These are phyloP conservation scores for Cirrhinus molitorella DNA, from an alignment of 2,797 vertebrate species.

Conservation along the genomic window DNA sequence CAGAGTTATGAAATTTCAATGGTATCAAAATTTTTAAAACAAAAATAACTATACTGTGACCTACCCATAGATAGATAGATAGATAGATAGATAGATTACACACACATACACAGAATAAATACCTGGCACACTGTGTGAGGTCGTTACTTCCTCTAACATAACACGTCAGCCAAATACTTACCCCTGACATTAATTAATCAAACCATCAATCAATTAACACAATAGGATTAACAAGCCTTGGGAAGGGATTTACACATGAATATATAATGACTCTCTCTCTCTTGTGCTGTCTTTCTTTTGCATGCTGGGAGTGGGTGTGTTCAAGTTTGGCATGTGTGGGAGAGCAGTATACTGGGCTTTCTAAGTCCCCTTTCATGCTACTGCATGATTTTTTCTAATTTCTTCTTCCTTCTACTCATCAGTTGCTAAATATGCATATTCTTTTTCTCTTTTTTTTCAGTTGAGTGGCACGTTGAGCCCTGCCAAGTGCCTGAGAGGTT, in stretches of 20 bases:
- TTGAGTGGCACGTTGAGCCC: conserved; percentile 25
- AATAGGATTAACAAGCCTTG: conserved; percentile 63
- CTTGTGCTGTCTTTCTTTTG: conserved; percentile 19
- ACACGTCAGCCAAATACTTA: conserved; percentile 70
- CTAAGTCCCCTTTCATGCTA: conserved; percentile 9
- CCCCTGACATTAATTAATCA: conserved; percentile 73
- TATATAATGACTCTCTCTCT: conserved; percentile 40
- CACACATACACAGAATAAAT: background rate
- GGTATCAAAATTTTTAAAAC: too few species aligned
- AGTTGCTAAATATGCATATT: conserved; percentile 31
- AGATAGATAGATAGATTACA: background rate
- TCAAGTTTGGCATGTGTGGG: conserved; percentile 9
- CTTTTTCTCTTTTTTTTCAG: background rate
- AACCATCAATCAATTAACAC: conserved; percentile 72
- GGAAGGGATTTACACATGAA: conserved; percentile 52
- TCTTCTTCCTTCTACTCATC: conserved; percentile 8
- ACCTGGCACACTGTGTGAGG: conserved; percentile 7
- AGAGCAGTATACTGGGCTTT: background rate
- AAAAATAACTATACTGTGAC: too few species aligned
- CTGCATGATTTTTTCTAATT: background rate
- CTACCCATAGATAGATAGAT: background rate
- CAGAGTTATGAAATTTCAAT: too few species aligned
- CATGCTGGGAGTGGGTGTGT: conserved; percentile 31
- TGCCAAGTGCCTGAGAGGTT: conserved; percentile 23
- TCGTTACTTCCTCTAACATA: conserved; percentile 46